Conservation (phyloP, 2,888 invertebrate species). For the Chrysolina haemoptera region DNA sequence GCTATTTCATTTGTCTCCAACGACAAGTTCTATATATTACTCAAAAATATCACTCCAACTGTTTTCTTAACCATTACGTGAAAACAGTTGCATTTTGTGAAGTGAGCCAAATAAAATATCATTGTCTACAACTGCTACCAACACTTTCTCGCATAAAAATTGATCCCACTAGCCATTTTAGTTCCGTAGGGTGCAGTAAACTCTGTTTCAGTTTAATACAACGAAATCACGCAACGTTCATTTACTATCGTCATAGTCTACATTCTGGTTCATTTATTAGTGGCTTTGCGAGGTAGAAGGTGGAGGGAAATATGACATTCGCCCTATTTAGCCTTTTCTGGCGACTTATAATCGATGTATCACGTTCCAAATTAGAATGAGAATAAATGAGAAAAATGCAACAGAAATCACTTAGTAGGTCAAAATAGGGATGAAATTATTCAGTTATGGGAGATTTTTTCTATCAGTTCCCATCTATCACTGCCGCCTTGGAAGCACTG, state of each 20-base stretch:
- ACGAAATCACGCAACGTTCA: constrained; percentile 25
- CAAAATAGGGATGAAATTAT: no score
- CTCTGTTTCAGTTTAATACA: constrained; percentile 7
- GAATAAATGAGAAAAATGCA: no score
- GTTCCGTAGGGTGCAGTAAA: constrained; percentile 24
- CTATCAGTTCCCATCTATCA: no score
- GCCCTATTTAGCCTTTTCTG: constrained; percentile 19
- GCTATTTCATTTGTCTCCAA: neutral
- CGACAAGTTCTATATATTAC: neutral
- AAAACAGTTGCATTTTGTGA: constrained; percentile 11
- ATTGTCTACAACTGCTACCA: constrained; percentile 10
- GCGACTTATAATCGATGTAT: constrained; percentile 12
- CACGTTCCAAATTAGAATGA: neutral
- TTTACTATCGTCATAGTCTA: constrained; percentile 27
- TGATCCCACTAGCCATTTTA: constrained; percentile 22
- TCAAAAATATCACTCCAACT: neutral
- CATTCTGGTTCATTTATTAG: neutral
- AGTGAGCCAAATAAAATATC: constrained; percentile 3
- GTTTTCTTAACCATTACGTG: neutral
- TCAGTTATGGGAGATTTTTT: no score
- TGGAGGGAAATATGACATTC: constrained; percentile 6
- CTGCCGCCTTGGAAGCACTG: no score
- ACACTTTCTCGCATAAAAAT: constrained; percentile 22
- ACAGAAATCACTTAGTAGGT: neutral
- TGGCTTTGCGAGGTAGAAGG: constrained; percentile 5